Conservation (phyloP, 2,113 vertebrate genomes). For the Ceuthmochares aereus region DNA sequence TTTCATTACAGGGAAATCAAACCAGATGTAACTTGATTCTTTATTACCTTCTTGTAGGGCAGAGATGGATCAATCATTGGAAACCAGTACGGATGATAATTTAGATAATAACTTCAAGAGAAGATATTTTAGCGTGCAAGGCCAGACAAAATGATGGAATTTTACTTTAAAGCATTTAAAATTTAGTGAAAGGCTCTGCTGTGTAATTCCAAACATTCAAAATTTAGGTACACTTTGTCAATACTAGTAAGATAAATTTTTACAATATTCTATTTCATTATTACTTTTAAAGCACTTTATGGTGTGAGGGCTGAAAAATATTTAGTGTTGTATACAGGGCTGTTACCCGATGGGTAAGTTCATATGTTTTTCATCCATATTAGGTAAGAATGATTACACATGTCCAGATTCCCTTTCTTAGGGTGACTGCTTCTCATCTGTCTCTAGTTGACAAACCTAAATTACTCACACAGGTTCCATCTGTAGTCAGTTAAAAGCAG, state of each 20-base stretch:
- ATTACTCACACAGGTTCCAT: neutral
- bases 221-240: neutral
- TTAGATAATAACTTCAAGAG: neutral
- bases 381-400: neutral
- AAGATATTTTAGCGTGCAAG: neutral
- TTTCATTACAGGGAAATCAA: slow-evolving; percentile 63
- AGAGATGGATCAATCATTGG: slow-evolving; percentile 34
- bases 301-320: neutral
- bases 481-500: neutral
- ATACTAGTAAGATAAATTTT: neutral
- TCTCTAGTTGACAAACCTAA: neutral
- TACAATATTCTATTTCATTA: neutral
- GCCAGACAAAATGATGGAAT: neutral
- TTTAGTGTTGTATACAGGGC: neutral
- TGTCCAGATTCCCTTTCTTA: neutral
- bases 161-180: neutral
- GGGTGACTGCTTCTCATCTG: neutral
- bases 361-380: neutral
- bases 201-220: neutral
- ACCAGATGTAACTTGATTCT: slow-evolving; percentile 44
- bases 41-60: slow-evolving; percentile 36
- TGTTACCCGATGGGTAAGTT: neutral
- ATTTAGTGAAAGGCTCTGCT: neutral
- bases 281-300: neutral
- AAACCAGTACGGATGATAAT: slow-evolving; percentile 10